phyloP scores from a whole-genome alignment of 2,888 invertebrate species.

The Steromphala cineraria region DNA sequence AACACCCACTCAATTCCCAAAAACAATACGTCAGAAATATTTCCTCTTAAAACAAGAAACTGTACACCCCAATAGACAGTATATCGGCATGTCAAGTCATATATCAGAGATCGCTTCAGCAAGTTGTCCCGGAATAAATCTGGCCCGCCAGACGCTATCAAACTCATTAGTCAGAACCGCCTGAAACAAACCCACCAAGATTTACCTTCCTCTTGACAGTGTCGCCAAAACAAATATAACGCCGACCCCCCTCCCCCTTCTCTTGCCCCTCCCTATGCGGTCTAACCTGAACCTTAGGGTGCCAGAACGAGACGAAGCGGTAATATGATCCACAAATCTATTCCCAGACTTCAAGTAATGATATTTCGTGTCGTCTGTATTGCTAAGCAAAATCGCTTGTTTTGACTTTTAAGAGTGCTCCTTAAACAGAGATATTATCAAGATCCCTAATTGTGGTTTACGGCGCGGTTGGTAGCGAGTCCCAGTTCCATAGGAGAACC shows the following conservation, averaged over 20 bases:
- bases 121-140: neutral
- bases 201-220: neutral
- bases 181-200: conserved; percentile 6
- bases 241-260: neutral
- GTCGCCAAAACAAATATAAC: neutral
- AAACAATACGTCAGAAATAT: too few species aligned
- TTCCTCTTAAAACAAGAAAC: too few species aligned
- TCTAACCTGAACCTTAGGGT: neutral
- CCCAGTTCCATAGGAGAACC: too few species aligned
- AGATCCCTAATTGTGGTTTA: conserved; percentile 19
- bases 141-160: neutral
- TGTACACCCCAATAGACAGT: too few species aligned
- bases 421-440: conserved; percentile 19
- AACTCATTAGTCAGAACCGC: conserved; percentile 12
- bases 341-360: neutral
- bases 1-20: too few species aligned
- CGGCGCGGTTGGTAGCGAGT: neutral
- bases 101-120: too few species aligned
- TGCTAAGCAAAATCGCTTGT: conserved; percentile 18
- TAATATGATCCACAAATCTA: conserved; percentile 1
- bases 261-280: neutral
- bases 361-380: conserved; percentile 16
- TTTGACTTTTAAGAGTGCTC: conserved; percentile 25
- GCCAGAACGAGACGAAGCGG: neutral
- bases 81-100: too few species aligned